Evolutionary conservation across 30 jellyfish, hydroid and myxozoan species (phyloP), one percentile per base, ranked within the genome.

Genomic region (Chrysaora quinquecirrha): DNA sequence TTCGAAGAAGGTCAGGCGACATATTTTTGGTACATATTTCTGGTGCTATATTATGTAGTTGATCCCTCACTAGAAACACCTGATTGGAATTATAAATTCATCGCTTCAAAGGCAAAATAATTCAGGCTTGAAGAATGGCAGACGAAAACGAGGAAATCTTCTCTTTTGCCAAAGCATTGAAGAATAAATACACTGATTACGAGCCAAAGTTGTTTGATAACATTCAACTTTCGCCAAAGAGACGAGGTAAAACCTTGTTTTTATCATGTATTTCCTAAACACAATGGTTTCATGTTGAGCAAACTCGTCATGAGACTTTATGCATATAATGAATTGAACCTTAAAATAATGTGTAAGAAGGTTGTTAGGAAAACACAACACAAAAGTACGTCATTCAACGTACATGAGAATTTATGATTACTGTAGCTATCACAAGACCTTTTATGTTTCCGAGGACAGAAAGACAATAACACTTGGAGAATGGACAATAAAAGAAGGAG

Each of bases 31-130:
- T 52, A 73, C 34, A 43, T 30, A 28, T 25, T 76, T 76, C 90
- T 65, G 90, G 90, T 80, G 82, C 90, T 29, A 25, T 33, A 80
- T 80, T 80, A 48, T 80, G 54, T 7, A 27, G 32, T 16, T 80
- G 90, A 80, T 80, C 90, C 83, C 90, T 66, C 90, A 69, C 83
- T 72, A 35, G 6, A 61, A 35, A 62, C 90, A 80, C 90, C 90
- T 80, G 90, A 67, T 35, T 61, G 73, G 58, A 78, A 70, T 16
- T n/a, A 64, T 11, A 23, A 34, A 33, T 49, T 50, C 71, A 38
- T 46, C 23, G 21, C 25, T 35, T 47, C 52, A n/a, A 27, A 54
- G 30, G 25, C 11, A 18, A 16, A 38, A 47, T 48, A 7, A 1
- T 33, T 22, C 12, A 43, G 4, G 21, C 11, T 24, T 22, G 24